A percentile compares a stretch with the other conserved stretches of the same genome.
phyloP scores from a whole-genome alignment of 2,113 vertebrate species.

The Oryzias javanicus region DNA sequence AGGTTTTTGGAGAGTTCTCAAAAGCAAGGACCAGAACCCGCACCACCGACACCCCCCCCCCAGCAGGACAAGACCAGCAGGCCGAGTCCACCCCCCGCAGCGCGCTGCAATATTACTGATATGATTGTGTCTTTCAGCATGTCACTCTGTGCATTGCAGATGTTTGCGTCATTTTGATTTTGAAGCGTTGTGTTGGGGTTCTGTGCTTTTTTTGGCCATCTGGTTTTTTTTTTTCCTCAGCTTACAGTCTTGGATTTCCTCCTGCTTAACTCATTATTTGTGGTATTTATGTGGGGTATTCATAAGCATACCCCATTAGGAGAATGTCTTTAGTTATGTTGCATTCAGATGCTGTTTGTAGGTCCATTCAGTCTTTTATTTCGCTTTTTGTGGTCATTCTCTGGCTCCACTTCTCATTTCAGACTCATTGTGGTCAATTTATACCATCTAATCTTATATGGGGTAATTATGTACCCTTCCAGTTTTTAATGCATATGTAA shows the following conservation, averaged over 20 bases:
- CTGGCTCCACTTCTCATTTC: background rate
- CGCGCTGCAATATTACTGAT: too few relatives aligned
- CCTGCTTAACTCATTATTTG: background rate
- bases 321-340: background rate
- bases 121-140: background rate
- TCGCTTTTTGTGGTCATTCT: background rate
- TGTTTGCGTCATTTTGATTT: constrained; percentile 16
- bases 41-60: too few relatives aligned
- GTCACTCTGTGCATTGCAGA: constrained; percentile 1
- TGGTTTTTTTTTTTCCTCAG: background rate
- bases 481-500: background rate
- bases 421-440: too few relatives aligned
- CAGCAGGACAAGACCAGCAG: too few relatives aligned
- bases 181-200: background rate
- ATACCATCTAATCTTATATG: background rate
- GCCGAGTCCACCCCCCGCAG: too few relatives aligned
- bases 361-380: background rate
- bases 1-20: too few relatives aligned
- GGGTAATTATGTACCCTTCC: background rate
- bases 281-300: background rate
- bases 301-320: background rate
- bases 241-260: background rate
- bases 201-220: background rate
- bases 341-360: too few relatives aligned
- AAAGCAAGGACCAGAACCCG: too few relatives aligned